A percentile compares a stretch with the other conserved stretches of the same genome.
Evolutionary conservation across 2,888 invertebrate species (phyloP).

Genomic region (Siphonodentalium dalli): DNA sequence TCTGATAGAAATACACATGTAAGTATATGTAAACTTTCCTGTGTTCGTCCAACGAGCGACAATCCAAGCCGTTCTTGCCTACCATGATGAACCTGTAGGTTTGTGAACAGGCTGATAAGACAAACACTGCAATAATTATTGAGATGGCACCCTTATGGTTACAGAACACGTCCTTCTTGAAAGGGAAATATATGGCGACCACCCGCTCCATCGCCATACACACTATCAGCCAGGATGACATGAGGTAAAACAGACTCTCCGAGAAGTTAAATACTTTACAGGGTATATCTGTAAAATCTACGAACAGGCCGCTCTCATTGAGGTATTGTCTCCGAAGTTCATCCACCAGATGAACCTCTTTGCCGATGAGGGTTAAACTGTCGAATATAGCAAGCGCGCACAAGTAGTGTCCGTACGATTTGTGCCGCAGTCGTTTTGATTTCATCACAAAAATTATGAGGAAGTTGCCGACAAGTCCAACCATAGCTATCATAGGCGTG

Average conservation of each 20-base stretch:
- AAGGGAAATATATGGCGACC: conserved; percentile 56
- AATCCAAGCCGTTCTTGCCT: too few relatives aligned
- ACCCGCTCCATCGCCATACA: conserved; percentile 57
- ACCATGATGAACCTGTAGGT: conserved; percentile 50
- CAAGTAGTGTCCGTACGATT: conserved; percentile 60
- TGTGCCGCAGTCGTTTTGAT: conserved; percentile 46
- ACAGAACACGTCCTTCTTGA: conserved; percentile 47
- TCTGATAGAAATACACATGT: conserved; percentile 53
- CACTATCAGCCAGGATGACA: conserved; percentile 61
- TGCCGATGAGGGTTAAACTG: conserved; percentile 46
- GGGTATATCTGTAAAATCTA: conserved; percentile 37
- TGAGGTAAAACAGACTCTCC: conserved; percentile 51
- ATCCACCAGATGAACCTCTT: conserved; percentile 36
- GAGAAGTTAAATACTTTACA: conserved; percentile 55
- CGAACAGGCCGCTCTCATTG: conserved; percentile 21
- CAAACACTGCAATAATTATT: conserved; percentile 43
- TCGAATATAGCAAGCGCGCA: conserved; percentile 56
- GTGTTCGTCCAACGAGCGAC: conserved; percentile 33
- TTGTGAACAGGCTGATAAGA: conserved; percentile 48
- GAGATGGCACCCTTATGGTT: conserved; percentile 48
- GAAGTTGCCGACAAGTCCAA: conserved; percentile 58
- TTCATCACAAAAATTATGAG: conserved; percentile 57
- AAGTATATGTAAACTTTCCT: conserved; percentile 40
- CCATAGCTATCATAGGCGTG: conserved; percentile 46
- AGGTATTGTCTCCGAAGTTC: conserved; percentile 26